Percentiles rank a stretch among this genome's conserved stretches.
Evolutionary conservation across 2,888 invertebrate species (phyloP).

Genomic region (Alentia gelatinosa): DNA sequence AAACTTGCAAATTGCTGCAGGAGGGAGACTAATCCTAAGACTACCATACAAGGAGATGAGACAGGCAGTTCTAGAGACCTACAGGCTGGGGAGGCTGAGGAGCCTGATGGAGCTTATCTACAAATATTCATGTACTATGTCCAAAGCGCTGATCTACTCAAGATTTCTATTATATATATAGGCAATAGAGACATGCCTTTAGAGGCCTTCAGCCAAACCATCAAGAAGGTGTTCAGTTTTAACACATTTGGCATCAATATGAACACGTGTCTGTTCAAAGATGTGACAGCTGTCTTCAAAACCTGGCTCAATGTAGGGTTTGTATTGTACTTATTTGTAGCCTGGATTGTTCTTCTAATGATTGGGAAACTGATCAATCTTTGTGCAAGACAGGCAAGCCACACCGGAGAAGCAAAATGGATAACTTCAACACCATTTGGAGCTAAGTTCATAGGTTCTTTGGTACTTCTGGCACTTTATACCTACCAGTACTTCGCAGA

Average conservation of each 20-base stretch:
- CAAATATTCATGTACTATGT: constrained; percentile 64
- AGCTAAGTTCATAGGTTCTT: constrained; percentile 22
- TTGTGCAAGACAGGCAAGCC: not conserved
- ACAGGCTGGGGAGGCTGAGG: not conserved
- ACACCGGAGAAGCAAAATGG: not conserved
- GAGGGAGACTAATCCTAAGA: not conserved
- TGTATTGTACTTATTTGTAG: constrained; percentile 15
- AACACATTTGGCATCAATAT: constrained; percentile 35
- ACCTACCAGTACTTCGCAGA: constrained; percentile 56
- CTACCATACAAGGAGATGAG: not conserved
- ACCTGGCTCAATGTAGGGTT: constrained; percentile 4
- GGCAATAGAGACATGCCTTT: constrained; percentile 18
- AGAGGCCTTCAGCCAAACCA: not conserved
- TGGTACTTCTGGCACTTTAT: constrained; percentile 39
- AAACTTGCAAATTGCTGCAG: not conserved
- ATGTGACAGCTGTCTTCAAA: constrained; percentile 49
- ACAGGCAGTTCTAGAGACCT: not conserved
- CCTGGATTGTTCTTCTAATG: not conserved
- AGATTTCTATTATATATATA: constrained; percentile 32
- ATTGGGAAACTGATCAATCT: not conserved
- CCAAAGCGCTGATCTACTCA: constrained; percentile 59
- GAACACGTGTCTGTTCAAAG: constrained; percentile 48
- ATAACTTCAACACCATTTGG: constrained; percentile 3
- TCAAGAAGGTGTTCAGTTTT: constrained; percentile 49
- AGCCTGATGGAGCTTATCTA: constrained; percentile 35